phyloP scores from a whole-genome alignment of 2,797 vertebrate species.

The Florisuga fusca region DNA sequence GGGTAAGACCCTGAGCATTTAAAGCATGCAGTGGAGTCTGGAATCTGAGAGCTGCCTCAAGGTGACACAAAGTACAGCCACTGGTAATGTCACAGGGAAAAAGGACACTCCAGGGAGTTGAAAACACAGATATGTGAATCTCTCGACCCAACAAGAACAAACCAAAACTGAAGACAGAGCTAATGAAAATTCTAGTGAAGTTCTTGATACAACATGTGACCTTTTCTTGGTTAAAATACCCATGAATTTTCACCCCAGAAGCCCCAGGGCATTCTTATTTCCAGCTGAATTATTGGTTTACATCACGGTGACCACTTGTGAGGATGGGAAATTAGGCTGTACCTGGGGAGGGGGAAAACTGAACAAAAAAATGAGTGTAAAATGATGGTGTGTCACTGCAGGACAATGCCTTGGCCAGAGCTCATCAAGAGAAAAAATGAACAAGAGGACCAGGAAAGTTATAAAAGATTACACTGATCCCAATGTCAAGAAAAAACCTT shows the following conservation, averaged over 20 bases:
- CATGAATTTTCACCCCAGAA: slow-evolving; percentile 31
- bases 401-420: slow-evolving; percentile 18
- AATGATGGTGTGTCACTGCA: background rate
- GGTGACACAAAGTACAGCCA: background rate
- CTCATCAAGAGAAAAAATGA: slow-evolving; percentile 4
- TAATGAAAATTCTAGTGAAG: slow-evolving; percentile 12
- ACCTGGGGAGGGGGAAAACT: background rate
- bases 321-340: slow-evolving; percentile 19
- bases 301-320: slow-evolving; percentile 26
- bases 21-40: background rate
- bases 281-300: slow-evolving; percentile 26
- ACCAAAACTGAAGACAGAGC: background rate
- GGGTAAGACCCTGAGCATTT: background rate
- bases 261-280: slow-evolving; percentile 32
- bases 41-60: background rate
- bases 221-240: slow-evolving; percentile 19
- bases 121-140: slow-evolving; percentile 17
- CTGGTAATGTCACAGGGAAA: background rate
- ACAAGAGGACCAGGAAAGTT: background rate
- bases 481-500: slow-evolving; percentile 28
- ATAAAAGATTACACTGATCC: slow-evolving; percentile 33
- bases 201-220: background rate
- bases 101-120: background rate
- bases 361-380: background rate
- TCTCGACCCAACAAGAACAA: background rate